Conservation (phyloP, 2,888 invertebrate species). For the Lithosia quadra region DNA sequence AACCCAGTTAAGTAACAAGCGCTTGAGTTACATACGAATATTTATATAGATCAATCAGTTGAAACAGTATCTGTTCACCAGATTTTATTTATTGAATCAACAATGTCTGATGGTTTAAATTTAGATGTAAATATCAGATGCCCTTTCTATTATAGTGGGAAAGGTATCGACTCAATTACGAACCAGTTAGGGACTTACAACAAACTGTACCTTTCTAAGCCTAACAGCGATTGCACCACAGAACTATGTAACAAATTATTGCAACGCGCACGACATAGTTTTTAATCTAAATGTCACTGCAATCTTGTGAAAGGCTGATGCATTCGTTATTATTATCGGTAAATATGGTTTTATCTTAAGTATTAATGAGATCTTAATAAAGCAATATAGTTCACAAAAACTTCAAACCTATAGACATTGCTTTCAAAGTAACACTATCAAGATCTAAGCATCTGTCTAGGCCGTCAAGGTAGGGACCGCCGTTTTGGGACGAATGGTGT, state of each 20-base stretch:
- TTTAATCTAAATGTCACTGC: conserved; percentile 47
- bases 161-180: conserved; percentile 25
- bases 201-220: conserved; percentile 41
- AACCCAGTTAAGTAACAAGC: background rate
- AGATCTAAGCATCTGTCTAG: too few relatives aligned
- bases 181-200: conserved; percentile 31
- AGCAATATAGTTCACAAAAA: too few relatives aligned
- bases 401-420: too few relatives aligned
- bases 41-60: background rate
- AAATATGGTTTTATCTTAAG: background rate
- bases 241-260: conserved; percentile 35
- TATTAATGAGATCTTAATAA: background rate
- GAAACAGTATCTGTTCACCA: background rate
- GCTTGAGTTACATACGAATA: background rate
- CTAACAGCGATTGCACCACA: conserved; percentile 43
- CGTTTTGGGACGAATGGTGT: too few relatives aligned
- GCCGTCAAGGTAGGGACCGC: too few relatives aligned
- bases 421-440: too few relatives aligned
- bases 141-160: background rate
- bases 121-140: background rate
- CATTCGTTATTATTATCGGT: conserved; percentile 35
- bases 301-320: conserved; percentile 34
- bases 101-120: background rate
- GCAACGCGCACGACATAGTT: conserved; percentile 50
- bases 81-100: background rate